These are phyloP conservation scores for Seriola rivoliana DNA, from an alignment of 2,113 vertebrate genomes.

Conservation along the genomic window DNA sequence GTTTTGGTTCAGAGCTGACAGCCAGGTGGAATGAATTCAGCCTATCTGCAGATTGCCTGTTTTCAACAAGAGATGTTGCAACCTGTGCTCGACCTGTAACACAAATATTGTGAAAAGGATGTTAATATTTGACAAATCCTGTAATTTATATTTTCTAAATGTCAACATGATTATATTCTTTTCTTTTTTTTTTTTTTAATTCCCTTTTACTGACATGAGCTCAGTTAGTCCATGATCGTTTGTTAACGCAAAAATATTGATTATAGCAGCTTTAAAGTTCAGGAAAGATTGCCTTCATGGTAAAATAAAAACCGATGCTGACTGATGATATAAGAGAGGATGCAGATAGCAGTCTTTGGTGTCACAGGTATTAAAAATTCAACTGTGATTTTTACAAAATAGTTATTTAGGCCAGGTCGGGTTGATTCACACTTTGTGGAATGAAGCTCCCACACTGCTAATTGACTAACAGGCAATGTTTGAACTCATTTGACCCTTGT, in stretches of 20 bases:
- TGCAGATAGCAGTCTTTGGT: too few relatives aligned
- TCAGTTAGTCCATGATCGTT: not conserved
- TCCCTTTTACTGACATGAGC: too few relatives aligned
- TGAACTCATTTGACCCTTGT: not conserved
- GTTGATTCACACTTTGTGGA: not conserved
- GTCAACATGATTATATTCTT: not conserved
- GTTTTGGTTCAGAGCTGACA: constrained; percentile 9
- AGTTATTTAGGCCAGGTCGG: not conserved
- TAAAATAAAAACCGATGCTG: not conserved
- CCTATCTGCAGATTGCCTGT: not conserved
- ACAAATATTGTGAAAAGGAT: not conserved
- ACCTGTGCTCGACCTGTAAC: not conserved
- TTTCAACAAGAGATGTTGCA: not conserved
- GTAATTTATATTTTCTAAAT: not conserved
- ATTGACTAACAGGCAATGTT: not conserved
- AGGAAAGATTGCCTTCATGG: not conserved
- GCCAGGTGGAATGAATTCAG: constrained; percentile 13
- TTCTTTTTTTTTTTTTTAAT: not conserved
- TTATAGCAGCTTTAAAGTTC: too few relatives aligned
- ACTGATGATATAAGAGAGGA: too few relatives aligned
- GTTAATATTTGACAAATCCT: not conserved
- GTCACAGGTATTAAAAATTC: not conserved
- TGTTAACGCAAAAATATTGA: not conserved
- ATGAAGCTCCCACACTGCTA: not conserved
- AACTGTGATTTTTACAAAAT: not conserved